Evolutionary conservation across 1,140 invertebrate genomes (phyloP).

Genomic region (Drosophila carrolli): DNA sequence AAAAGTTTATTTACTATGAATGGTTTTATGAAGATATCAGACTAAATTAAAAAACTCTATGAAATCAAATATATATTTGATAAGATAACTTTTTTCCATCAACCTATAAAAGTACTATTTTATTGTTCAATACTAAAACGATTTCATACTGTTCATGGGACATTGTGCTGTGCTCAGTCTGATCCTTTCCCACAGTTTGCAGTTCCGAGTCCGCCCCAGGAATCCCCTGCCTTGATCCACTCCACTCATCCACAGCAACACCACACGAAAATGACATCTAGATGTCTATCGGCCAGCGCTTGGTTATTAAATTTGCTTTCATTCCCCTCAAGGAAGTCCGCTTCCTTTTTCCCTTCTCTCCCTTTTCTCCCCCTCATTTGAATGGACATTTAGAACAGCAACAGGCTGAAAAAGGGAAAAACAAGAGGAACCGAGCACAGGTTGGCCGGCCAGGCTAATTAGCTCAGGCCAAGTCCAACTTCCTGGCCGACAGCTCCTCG

Average conservation of each 20-base stretch:
- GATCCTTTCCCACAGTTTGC: constrained; percentile 51
- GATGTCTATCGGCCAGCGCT: constrained; percentile 59
- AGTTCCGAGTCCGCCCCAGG: neutral
- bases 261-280: constrained; percentile 58
- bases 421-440: constrained; percentile 10
- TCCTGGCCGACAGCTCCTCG: constrained; percentile 47
- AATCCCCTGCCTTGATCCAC: neutral
- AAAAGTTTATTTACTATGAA: too few species aligned
- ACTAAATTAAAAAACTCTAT: too few species aligned
- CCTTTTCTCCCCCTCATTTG: constrained; percentile 52
- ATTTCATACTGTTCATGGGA: neutral
- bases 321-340: constrained; percentile 48
- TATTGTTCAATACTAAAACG: too few species aligned
- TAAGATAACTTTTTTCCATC: too few species aligned
- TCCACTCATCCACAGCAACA: constrained; percentile 21
- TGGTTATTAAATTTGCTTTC: constrained; percentile 65
- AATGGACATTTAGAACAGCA: constrained; percentile 53
- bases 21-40: too few species aligned
- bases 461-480: constrained; percentile 48
- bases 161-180: neutral
- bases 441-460: constrained; percentile 59
- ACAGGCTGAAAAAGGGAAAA: constrained; percentile 56
- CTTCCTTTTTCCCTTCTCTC: constrained; percentile 30
- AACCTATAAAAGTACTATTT: too few species aligned
- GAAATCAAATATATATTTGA: too few species aligned